Conservation (phyloP, 2,113 vertebrate species). For the Cynoglossus semilaevis region DNA sequence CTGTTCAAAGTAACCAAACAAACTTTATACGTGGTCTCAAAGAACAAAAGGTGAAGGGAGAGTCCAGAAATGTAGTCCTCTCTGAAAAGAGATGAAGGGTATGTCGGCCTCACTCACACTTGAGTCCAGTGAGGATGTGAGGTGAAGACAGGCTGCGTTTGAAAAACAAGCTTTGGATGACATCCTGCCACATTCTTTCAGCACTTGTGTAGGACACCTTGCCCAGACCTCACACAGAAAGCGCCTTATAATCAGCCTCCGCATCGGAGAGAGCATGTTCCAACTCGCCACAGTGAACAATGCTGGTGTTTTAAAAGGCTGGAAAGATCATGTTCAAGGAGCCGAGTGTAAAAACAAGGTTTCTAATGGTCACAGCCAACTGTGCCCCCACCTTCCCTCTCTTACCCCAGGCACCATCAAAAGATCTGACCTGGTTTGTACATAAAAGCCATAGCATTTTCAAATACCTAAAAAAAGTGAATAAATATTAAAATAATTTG, state of each 20-base stretch:
- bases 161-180: constrained; percentile 30
- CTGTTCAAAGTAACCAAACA: constrained; percentile 14
- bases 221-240: constrained; percentile 49
- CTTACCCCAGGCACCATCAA: neutral
- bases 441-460: too few species aligned
- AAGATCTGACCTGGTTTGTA: too few species aligned
- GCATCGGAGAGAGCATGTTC: constrained; percentile 33
- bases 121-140: constrained; percentile 2
- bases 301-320: constrained; percentile 35
- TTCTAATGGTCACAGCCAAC: constrained; percentile 8
- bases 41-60: too few species aligned
- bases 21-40: too few species aligned
- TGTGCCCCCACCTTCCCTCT: neutral
- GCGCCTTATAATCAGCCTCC: constrained; percentile 48
- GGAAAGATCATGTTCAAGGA: constrained; percentile 48
- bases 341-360: constrained; percentile 20
- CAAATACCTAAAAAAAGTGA: too few species aligned
- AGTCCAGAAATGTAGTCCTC: neutral
- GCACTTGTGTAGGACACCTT: constrained; percentile 23
- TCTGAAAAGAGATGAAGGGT: neutral
- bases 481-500: too few species aligned
- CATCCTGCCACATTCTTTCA: constrained; percentile 48
- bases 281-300: constrained; percentile 49
- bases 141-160: neutral
- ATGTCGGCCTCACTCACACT: neutral